Base-by-base conservation (phyloP, 2,888 invertebrate species). In the Cabera pusaria region DNA sequence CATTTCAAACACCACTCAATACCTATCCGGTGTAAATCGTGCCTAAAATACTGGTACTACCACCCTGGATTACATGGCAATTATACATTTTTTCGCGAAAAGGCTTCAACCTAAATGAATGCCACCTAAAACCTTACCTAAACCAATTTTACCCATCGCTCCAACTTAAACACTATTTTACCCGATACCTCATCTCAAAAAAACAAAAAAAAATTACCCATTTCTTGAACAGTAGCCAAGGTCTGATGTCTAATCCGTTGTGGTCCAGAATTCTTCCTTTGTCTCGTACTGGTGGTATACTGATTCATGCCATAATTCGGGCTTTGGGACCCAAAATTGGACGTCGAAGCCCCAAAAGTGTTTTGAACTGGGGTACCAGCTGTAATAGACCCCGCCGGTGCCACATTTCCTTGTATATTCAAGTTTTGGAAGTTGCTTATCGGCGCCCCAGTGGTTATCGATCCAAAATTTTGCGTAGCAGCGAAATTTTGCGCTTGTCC, bases 221-320 rank as follows among this genome's bases (percentile, higher is more conserved):
- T 89, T 90, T 95, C 95, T 74, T 94, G 94, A 17, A 95, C 94
- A 33, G 95, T 95, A 24, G 95, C 86, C 55, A 90, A 56, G 56
- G 79, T 82, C 61, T 85, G 88, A 20, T 83, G 62, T 45, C 89
- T 88, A 33, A 82, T 73, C 2, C 90, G 76, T 60, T 77, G 90
- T 32, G 87, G 92, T 52, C 83, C 92, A n/a, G 91, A 90, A 52
- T 90, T 91, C 59, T 92, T 92, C 49, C 91, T 81, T 39, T 85
- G 87, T 6, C 80, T 65, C 8, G 61, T 50, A 36, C 59, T 36
- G 1, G n/a, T n/a, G n/a, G 35, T 65, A 58, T 76, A 77, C 36
- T 74, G 71, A 5, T 49, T 49, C 12, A 59, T 56, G 34, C 56
- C 63, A 24, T 57, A 59, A 24, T 29, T 50, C 21, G 46, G 38